phyloP scores from a whole-genome alignment of 2,113 vertebrate species.

The Malurus elegans region DNA sequence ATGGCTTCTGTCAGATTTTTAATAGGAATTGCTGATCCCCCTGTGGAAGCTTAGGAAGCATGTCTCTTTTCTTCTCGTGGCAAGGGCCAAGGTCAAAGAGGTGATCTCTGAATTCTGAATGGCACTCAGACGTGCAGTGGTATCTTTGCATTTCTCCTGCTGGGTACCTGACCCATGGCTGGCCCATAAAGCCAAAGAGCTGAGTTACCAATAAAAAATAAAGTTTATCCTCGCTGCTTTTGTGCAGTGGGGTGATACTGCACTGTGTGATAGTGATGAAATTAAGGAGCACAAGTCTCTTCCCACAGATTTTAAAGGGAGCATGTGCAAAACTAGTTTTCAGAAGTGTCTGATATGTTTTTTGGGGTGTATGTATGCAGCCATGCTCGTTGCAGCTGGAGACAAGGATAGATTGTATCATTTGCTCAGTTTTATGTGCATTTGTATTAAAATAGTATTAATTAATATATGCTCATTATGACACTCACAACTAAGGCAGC shows the following conservation, averaged over 20 bases:
- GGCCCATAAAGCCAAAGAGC: neutral
- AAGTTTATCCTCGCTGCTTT: neutral
- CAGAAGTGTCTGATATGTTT: neutral
- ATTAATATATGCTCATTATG: neutral
- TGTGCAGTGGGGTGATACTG: too few species aligned
- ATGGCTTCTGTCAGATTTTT: neutral
- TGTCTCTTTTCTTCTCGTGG: neutral
- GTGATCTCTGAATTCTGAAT: neutral
- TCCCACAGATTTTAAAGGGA: neutral
- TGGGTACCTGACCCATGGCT: neutral
- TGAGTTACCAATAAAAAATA: neutral
- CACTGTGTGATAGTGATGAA: neutral
- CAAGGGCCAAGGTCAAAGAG: neutral
- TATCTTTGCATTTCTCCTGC: neutral
- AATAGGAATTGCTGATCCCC: neutral
- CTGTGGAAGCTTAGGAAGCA: fast-evolving
- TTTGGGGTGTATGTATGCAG: neutral
- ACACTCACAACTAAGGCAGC: neutral
- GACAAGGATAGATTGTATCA: neutral
- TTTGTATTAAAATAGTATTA: neutral
- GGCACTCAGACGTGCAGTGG: neutral
- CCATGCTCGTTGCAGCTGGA: neutral
- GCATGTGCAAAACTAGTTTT: neutral
- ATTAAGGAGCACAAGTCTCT: neutral
- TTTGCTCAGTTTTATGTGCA: neutral